Conservation (phyloP, 2,888 invertebrate species). For the Drosophila pegasa region DNA sequence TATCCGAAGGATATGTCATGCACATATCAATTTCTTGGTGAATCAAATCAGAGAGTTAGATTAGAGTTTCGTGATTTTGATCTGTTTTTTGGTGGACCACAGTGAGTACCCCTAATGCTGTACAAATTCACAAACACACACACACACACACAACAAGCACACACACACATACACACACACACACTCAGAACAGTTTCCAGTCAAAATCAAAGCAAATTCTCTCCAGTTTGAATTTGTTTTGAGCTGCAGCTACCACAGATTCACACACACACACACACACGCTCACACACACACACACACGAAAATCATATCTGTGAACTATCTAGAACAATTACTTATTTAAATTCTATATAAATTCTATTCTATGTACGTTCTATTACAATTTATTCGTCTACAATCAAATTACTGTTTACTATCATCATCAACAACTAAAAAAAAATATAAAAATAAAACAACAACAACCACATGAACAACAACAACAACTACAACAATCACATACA, state of each 20-base stretch:
- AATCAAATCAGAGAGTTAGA: conserved; percentile 95
- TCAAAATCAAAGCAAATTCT: conserved; percentile 74
- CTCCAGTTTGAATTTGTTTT: conserved; percentile 51
- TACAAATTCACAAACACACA: conserved; percentile 34
- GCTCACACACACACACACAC: conserved; percentile 16
- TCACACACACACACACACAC: conserved; percentile 14
- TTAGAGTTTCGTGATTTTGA: conserved; percentile 99
- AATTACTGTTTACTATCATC: conserved; percentile 44
- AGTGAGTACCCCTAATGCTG: conserved; percentile 90
- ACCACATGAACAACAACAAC: conserved; percentile 26
- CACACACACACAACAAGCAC: conserved; percentile 15
- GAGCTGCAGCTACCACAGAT: conserved; percentile 58
- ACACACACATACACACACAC: conserved; percentile 17
- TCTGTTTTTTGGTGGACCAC: conserved; percentile 98
- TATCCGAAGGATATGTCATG: conserved; percentile 98
- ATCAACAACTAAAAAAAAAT: conserved; percentile 22
- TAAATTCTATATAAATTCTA: conserved; percentile 55
- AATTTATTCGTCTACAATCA: conserved; percentile 51
- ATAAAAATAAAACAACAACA: conserved; percentile 19
- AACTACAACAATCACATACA: conserved; percentile 22
- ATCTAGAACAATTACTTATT: conserved; percentile 49
- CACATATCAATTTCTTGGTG: conserved; percentile 96
- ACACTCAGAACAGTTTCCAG: conserved; percentile 36
- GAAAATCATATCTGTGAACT: conserved; percentile 43
- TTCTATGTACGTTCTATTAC: conserved; percentile 29